Percentiles rank a stretch among this genome's conserved stretches.
These are phyloP conservation scores for Sialia sialis DNA, from an alignment of 2,113 vertebrate species.

Conservation along the genomic window DNA sequence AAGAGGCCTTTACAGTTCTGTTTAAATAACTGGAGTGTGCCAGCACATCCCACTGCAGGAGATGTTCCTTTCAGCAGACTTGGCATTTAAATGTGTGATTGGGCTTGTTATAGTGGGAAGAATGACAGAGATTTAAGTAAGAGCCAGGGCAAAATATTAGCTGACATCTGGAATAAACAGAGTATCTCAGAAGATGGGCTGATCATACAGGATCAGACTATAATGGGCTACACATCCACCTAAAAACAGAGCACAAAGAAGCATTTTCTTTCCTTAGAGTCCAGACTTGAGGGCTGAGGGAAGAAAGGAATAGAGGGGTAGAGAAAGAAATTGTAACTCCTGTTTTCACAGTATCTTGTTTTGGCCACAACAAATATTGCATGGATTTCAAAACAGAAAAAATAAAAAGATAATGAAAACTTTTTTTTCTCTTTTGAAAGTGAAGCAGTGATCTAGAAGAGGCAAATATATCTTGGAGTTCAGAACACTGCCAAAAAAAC, in stretches of 20 bases:
- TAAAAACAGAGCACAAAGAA: background rate
- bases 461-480: background rate
- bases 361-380: background rate
- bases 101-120: background rate
- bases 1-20: background rate
- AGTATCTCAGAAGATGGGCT: background rate
- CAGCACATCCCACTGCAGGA: background rate
- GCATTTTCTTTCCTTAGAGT: background rate
- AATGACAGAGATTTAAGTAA: background rate
- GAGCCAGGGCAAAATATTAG: background rate
- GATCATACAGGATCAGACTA: background rate
- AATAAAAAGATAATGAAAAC: rapidly evolving
- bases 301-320: background rate
- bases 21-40: background rate
- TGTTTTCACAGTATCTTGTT: background rate
- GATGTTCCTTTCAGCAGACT: background rate
- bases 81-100: background rate
- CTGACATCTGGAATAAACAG: background rate
- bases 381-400: background rate
- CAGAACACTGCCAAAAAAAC: background rate
- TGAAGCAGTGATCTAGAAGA: background rate
- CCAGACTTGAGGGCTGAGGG: background rate
- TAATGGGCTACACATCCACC: background rate
- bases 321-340: background rate
- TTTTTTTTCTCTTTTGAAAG: background rate